A percentile compares a stretch with the other conserved stretches of the same genome.
Evolutionary conservation across 2,888 invertebrate genomes (phyloP).

Genomic region (Andrena dorsata): DNA sequence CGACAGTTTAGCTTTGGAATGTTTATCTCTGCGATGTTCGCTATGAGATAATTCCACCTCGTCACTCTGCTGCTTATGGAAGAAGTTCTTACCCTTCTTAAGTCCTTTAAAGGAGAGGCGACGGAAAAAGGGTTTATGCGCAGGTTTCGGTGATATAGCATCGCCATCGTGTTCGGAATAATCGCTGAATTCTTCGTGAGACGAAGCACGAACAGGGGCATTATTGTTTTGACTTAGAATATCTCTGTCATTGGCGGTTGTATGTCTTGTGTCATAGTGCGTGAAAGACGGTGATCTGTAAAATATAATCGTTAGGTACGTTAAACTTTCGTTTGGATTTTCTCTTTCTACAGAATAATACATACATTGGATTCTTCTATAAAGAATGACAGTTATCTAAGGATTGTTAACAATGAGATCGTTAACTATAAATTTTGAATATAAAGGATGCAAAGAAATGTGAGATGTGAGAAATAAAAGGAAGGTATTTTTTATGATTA

Average conservation of each 20-base stretch:
- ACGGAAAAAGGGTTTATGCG: conserved; percentile 93
- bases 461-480: neutral
- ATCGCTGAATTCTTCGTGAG: conserved; percentile 87
- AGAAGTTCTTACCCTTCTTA: conserved; percentile 92
- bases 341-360: neutral
- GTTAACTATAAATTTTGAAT: neutral
- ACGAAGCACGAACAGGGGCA: conserved; percentile 78
- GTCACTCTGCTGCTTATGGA: conserved; percentile 96
- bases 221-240: conserved; percentile 78
- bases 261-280: conserved; percentile 73
- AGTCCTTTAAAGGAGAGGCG: conserved; percentile 95
- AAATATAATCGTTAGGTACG: conserved; percentile 7
- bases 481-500: neutral
- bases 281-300: conserved; percentile 77
- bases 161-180: conserved; percentile 90
- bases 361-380: neutral
- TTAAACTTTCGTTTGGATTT: neutral
- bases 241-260: conserved; percentile 73
- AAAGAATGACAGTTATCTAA: neutral
- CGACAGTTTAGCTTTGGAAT: conserved; percentile 93
- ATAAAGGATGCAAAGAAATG: neutral
- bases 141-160: conserved; percentile 92
- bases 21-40: conserved; percentile 88
- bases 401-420: neutral
- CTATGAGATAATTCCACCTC: conserved; percentile 90